These are phyloP conservation scores for Scaptodrosophila latifasciaeformis DNA, from an alignment of 2,888 invertebrate species.

Conservation along the genomic window DNA sequence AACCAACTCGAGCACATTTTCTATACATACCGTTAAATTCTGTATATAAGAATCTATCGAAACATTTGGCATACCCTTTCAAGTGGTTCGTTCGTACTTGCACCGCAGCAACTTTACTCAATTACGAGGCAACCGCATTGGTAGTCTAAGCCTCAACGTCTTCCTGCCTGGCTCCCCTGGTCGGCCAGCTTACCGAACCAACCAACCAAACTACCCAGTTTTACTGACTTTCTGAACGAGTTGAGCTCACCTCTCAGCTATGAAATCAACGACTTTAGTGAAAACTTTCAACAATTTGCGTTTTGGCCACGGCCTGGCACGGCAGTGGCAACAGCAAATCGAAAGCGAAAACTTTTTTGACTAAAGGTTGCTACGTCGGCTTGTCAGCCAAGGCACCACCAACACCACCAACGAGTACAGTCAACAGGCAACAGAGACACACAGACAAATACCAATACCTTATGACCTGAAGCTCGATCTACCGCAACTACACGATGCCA, in stretches of 20 bases:
- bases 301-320: constrained; percentile 66
- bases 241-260: constrained; percentile 68
- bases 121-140: constrained; percentile 41
- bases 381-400: too few species aligned
- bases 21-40: not conserved
- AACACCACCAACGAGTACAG: constrained; percentile 11
- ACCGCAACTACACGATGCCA: not conserved
- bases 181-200: constrained; percentile 27
- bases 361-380: too few species aligned
- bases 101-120: constrained; percentile 63
- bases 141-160: not conserved
- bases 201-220: constrained; percentile 66
- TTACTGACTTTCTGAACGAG: constrained; percentile 65
- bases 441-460: too few species aligned
- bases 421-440: constrained; percentile 20
- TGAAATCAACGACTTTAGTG: constrained; percentile 66
- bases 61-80: constrained; percentile 54
- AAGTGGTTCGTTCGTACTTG: constrained; percentile 56
- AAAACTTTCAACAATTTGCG: constrained; percentile 68
- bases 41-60: constrained; percentile 51
- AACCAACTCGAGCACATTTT: not conserved
- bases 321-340: constrained; percentile 57
- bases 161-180: constrained; percentile 13
- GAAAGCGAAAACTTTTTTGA: constrained; percentile 61
- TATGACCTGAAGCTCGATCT: constrained; percentile 3